phyloP scores from a whole-genome alignment of 1,140 invertebrate genomes.

The Lerema accius region DNA sequence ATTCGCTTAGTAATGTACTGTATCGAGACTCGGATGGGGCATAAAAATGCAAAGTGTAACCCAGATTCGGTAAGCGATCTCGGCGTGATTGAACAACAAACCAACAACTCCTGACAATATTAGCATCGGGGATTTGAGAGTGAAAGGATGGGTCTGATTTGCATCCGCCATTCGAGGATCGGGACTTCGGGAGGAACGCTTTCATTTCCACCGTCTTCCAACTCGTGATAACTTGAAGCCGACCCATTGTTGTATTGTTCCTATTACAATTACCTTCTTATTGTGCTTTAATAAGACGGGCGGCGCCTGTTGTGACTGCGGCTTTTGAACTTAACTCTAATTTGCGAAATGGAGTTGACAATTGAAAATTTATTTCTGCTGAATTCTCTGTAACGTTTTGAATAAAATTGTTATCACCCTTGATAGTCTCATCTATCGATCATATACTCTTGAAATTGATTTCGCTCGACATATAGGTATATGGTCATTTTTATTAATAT shows the following conservation, averaged over 20 bases:
- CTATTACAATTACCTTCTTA: conserved; percentile 23
- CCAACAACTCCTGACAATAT: conserved; percentile 48
- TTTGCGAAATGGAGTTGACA: background rate
- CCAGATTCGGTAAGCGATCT: conserved; percentile 41
- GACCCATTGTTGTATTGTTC: conserved; percentile 36
- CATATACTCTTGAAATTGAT: too few relatives aligned
- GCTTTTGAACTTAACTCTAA: background rate
- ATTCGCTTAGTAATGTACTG: conserved; percentile 28
- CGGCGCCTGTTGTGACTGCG: background rate
- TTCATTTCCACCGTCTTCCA: conserved; percentile 39
- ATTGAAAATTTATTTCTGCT: too few relatives aligned
- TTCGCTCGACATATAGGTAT: too few relatives aligned
- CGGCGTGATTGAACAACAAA: conserved; percentile 48
- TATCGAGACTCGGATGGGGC: conserved; percentile 19
- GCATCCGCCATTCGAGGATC: conserved; percentile 38
- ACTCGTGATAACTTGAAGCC: conserved; percentile 26
- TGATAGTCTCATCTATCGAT: too few relatives aligned
- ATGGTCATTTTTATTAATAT: too few relatives aligned
- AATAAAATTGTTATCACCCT: too few relatives aligned
- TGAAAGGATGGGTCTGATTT: conserved; percentile 53
- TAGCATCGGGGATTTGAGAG: conserved; percentile 51
- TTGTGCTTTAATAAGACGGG: conserved; percentile 10
- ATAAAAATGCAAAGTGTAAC: conserved; percentile 34
- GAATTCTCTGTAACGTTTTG: too few relatives aligned
- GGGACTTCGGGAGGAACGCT: conserved; percentile 37